phyloP scores from a whole-genome alignment of 2,888 invertebrate species.

The Pyrgus malvae region DNA sequence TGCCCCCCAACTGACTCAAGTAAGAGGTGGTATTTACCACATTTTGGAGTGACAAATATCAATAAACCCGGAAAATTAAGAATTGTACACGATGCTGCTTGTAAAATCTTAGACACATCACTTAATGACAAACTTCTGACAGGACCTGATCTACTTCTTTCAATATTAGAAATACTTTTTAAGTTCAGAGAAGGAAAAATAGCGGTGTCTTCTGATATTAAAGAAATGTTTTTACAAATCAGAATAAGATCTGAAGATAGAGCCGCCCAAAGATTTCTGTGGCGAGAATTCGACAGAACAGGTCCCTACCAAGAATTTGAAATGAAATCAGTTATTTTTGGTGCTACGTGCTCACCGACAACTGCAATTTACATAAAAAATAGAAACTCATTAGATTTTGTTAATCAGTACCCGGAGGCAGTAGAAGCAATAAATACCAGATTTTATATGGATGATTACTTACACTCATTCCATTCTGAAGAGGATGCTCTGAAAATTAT shows the following conservation, averaged over 20 bases:
- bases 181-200: conserved; percentile 17
- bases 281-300: conserved; percentile 7
- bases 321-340: conserved; percentile 26
- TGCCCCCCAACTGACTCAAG: too few relatives aligned
- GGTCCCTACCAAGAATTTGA: conserved; percentile 7
- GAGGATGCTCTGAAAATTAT: not conserved
- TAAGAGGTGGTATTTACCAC: not conserved
- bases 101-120: not conserved
- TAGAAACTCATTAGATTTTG: conserved; percentile 12
- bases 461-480: not conserved
- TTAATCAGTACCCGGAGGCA: not conserved
- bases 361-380: conserved; percentile 24
- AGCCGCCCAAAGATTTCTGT: conserved; percentile 25
- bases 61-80: not conserved
- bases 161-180: conserved; percentile 21
- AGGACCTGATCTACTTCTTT: conserved; percentile 26
- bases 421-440: not conserved
- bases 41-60: not conserved
- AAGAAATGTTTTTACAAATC: conserved; percentile 31
- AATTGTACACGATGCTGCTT: conserved; percentile 7
- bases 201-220: conserved; percentile 27
- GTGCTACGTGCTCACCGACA: conserved; percentile 26
- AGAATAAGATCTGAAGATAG: conserved; percentile 17
- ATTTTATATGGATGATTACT: not conserved
- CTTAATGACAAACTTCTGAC: conserved; percentile 14